Percentiles rank a stretch among this genome's conserved stretches.
phyloP scores from a whole-genome alignment of 2,797 vertebrate species.

The Rhyacichthys aspro region DNA sequence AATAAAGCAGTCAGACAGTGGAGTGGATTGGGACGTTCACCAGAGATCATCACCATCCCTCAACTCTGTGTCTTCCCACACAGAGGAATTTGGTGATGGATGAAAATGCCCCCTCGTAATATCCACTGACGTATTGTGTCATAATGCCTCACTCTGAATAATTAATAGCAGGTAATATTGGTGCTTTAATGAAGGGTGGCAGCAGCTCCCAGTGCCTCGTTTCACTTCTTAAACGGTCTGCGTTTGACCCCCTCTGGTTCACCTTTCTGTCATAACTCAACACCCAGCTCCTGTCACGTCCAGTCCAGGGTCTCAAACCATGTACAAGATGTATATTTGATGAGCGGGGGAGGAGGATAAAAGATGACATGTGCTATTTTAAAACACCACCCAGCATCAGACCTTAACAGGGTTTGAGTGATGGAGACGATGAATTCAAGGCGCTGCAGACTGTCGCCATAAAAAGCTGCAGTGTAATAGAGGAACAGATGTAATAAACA shows the following conservation, averaged over 20 bases:
- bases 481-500: conserved; percentile 27
- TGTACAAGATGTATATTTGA: conserved; percentile 51
- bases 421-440: conserved; percentile 38
- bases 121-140: conserved; percentile 44
- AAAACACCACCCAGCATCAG: conserved; percentile 8
- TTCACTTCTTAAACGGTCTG: conserved; percentile 24
- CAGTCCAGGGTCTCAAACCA: conserved; percentile 26
- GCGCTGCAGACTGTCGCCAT: conserved; percentile 19
- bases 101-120: conserved; percentile 27
- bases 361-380: conserved; percentile 43
- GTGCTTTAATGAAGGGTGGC: conserved; percentile 49
- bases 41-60: conserved; percentile 8
- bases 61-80: conserved; percentile 10
- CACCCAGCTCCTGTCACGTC: conserved; percentile 15
- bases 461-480: conserved; percentile 32
- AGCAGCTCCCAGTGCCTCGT: conserved; percentile 28
- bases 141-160: conserved; percentile 49
- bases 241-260: conserved; percentile 1
- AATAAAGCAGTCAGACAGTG: not conserved
- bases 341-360: conserved; percentile 36
- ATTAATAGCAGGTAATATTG: conserved; percentile 57
- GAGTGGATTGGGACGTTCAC: conserved; percentile 2
- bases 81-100: conserved; percentile 16
- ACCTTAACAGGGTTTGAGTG: conserved; percentile 41
- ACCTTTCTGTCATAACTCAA: conserved; percentile 28